phyloP scores from a whole-genome alignment of 2,113 vertebrate genomes.

The Ranitomeya imitator region DNA sequence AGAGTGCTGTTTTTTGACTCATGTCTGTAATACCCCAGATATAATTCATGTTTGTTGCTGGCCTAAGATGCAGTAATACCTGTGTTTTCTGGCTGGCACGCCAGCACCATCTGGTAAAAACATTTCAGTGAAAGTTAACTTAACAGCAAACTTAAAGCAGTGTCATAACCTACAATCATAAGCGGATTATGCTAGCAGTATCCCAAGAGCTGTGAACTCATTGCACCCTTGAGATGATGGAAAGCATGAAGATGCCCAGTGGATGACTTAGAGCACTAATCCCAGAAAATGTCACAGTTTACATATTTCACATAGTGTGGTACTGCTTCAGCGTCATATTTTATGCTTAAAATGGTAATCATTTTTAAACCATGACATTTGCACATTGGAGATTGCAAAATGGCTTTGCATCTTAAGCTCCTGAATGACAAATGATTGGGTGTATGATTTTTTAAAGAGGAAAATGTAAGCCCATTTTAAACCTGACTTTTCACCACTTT shows the following conservation, averaged over 20 bases:
- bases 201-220: constrained; percentile 9
- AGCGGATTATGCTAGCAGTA: constrained; percentile 16
- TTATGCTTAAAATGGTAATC: not conserved
- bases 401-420: not conserved
- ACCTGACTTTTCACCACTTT: not conserved
- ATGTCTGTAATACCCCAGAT: not conserved
- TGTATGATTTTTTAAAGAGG: not conserved
- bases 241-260: constrained; percentile 26
- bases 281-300: constrained; percentile 10
- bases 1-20: not conserved
- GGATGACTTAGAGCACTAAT: not conserved
- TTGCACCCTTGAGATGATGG: constrained; percentile 5
- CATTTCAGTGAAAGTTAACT: constrained; percentile 1
- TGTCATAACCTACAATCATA: constrained; percentile 35
- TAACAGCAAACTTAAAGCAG: not conserved
- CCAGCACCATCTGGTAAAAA: constrained; percentile 1
- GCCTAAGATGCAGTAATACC: not conserved
- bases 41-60: not conserved
- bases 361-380: not conserved
- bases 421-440: not conserved
- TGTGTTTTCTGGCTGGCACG: not conserved
- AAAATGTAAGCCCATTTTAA: not conserved
- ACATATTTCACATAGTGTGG: not conserved
- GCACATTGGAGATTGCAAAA: not conserved
- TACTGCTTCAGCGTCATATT: not conserved